Percentiles rank a stretch among this genome's conserved stretches.
These are phyloP conservation scores for Alethe diademata DNA, from an alignment of 2,113 vertebrate species.

Conservation along the genomic window DNA sequence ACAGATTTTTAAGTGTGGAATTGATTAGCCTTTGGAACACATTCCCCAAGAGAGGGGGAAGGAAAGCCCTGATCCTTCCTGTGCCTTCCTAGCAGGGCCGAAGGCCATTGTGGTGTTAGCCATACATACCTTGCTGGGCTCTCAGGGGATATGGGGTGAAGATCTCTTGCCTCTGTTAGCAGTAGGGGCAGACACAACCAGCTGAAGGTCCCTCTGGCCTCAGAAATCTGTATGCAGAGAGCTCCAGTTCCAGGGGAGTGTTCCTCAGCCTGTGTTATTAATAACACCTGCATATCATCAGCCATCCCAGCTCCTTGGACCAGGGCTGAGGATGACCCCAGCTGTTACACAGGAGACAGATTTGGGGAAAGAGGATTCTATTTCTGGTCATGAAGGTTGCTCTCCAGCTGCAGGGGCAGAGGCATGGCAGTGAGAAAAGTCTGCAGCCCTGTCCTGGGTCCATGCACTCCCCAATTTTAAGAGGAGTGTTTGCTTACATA, in stretches of 20 bases:
- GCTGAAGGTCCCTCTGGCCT: neutral
- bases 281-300: neutral
- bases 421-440: neutral
- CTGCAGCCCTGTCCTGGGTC: neutral
- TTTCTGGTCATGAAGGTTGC: neutral
- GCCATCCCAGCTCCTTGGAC: neutral
- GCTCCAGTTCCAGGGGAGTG: neutral
- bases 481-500: neutral
- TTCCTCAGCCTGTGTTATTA: constrained; percentile 9
- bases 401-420: neutral
- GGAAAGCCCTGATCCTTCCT: neutral
- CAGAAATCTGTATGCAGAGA: neutral
- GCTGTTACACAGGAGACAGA: neutral
- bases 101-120: neutral
- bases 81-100: neutral
- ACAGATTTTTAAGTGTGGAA: constrained; percentile 46
- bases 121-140: neutral
- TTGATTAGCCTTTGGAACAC: constrained; percentile 43
- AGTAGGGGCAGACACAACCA: neutral
- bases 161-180: neutral
- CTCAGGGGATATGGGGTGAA: neutral
- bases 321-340: neutral
- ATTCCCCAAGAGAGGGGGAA: neutral
- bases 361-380: neutral
- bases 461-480: rapidly evolving